Conservation (phyloP, 2,113 vertebrate species). For the Cygnus buccinator region DNA sequence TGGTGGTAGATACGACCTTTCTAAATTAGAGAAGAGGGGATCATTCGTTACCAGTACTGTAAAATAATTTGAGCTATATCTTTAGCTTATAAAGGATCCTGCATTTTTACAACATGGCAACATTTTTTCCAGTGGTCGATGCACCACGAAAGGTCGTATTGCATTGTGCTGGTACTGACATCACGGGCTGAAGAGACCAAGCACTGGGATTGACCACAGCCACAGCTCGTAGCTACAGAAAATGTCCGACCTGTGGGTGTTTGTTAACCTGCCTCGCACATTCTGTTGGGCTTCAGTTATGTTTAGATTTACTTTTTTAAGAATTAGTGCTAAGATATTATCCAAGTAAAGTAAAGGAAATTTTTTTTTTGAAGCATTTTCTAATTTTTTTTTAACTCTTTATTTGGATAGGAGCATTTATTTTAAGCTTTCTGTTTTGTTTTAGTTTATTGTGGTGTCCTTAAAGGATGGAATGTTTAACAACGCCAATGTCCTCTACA, state of each 20-base stretch:
- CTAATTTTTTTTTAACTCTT: background rate
- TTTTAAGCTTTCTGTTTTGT: background rate
- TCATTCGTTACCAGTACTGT: background rate
- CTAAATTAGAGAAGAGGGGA: background rate
- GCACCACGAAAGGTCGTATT: background rate
- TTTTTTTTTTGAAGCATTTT: background rate
- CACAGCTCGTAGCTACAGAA: fast-evolving
- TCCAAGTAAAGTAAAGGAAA: background rate
- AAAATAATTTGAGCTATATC: background rate
- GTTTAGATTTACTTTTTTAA: background rate
- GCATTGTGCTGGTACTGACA: background rate
- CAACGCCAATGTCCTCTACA: constrained; percentile 96
- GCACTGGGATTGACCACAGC: background rate
- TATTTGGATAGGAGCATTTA: background rate
- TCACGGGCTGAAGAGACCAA: background rate
- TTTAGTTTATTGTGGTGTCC: constrained; percentile 95
- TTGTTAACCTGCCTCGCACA: fast-evolving
- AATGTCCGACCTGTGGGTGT: too few relatives aligned
- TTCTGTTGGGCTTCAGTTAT: background rate
- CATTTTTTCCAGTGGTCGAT: background rate
- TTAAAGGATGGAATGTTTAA: constrained; percentile 99
- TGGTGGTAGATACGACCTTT: background rate
- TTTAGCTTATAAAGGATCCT: background rate
- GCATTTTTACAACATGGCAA: background rate
- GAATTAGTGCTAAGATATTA: background rate